A percentile compares a stretch with the other conserved stretches of the same genome.
phyloP scores from a whole-genome alignment of 2,797 vertebrate genomes.

The Galagoides demidoff region DNA sequence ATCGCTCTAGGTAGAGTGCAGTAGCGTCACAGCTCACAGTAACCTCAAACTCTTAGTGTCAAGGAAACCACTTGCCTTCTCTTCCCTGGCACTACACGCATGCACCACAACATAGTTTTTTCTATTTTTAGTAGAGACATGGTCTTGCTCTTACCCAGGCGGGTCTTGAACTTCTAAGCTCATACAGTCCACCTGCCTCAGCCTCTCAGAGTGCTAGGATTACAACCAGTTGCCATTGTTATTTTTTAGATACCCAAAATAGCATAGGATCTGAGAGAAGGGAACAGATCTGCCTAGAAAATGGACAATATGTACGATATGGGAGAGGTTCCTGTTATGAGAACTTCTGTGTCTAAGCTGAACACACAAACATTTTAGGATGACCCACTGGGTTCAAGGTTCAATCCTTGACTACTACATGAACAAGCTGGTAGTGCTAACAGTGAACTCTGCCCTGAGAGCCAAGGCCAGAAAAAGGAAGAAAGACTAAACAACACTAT shows the following conservation, averaged over 20 bases:
- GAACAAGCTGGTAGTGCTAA: background rate
- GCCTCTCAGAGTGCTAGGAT: too few relatives aligned
- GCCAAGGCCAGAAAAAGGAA: background rate
- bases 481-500: background rate
- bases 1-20: too few relatives aligned
- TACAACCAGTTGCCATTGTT: background rate
- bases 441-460: background rate
- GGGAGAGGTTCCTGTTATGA: background rate
- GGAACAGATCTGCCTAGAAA: background rate
- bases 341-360: background rate
- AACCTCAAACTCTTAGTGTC: too few relatives aligned
- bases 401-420: background rate
- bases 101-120: too few relatives aligned
- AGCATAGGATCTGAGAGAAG: background rate
- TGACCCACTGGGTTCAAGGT: background rate
- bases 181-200: too few relatives aligned
- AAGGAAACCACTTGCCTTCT: too few relatives aligned
- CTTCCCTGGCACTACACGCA: too few relatives aligned
- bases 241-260: conserved; percentile 26
- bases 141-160: too few relatives aligned
- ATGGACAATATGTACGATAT: background rate
- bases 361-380: background rate
- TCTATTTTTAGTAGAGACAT: too few relatives aligned
- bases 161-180: too few relatives aligned
- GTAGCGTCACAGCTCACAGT: too few relatives aligned